Evolutionary conservation across 92 coral and sea anemone genomes (phyloP).

Genomic region (Phenganax stokvisi): DNA sequence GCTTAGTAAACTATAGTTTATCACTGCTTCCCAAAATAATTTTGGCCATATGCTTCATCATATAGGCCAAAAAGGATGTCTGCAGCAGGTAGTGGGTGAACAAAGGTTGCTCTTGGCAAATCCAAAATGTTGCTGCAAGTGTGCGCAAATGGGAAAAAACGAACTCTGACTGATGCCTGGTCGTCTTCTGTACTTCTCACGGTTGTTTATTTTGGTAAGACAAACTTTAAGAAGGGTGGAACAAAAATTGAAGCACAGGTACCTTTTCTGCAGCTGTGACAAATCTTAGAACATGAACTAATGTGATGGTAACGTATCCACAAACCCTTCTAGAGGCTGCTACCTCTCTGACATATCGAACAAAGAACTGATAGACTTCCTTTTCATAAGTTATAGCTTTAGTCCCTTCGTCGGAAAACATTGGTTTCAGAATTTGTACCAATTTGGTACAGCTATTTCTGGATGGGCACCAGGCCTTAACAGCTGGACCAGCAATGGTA

Average conservation of each 20-base stretch:
- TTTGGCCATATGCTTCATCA: constrained; percentile 3
- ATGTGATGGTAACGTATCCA: constrained; percentile 45
- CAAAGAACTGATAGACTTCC: constrained; percentile 50
- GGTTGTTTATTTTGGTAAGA: constrained; percentile 43
- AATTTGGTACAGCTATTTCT: constrained; percentile 41
- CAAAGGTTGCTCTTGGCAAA: constrained; percentile 43
- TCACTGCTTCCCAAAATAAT: constrained; percentile 23
- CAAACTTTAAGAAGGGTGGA: constrained; percentile 12
- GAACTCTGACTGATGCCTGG: constrained; percentile 30
- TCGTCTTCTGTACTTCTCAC: constrained; percentile 35
- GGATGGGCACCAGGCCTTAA: constrained; percentile 51
- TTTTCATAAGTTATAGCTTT: constrained; percentile 54
- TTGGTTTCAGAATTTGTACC: constrained; percentile 52
- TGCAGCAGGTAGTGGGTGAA: constrained; percentile 39
- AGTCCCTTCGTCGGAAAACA: constrained; percentile 61
- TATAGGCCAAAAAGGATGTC: constrained; percentile 21
- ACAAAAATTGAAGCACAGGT: constrained; percentile 38
- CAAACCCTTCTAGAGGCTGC: constrained; percentile 54
- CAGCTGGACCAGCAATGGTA: constrained; percentile 49
- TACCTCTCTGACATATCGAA: constrained; percentile 54
- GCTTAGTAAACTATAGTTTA: no score
- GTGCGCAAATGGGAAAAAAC: constrained; percentile 49
- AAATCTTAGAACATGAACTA: constrained; percentile 45
- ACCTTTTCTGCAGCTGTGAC: constrained; percentile 1
- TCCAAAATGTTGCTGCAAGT: constrained; percentile 44